A percentile compares a stretch with the other conserved stretches of the same genome.
Evolutionary conservation across 2,888 invertebrate species (phyloP).

Genomic region (Agrochola litura): DNA sequence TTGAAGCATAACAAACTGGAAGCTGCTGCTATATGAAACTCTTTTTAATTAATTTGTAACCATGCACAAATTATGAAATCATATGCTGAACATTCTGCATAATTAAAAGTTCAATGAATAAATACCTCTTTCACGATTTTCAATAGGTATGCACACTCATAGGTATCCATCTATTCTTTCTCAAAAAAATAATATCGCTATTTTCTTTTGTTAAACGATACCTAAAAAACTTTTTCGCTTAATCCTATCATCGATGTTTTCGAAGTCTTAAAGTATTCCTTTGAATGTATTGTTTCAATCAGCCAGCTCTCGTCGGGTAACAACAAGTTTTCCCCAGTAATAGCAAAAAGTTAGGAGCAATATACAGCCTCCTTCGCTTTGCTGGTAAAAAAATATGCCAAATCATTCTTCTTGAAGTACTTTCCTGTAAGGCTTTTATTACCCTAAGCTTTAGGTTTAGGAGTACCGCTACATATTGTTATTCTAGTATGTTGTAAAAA

Average conservation of each 20-base stretch:
- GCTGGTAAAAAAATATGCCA: constrained; percentile 53
- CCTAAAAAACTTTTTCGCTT: constrained; percentile 31
- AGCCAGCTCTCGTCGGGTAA: constrained; percentile 26
- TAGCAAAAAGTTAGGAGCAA: constrained; percentile 56
- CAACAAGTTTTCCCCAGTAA: constrained; percentile 50
- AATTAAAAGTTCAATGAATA: not conserved
- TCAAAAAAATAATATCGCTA: constrained; percentile 9
- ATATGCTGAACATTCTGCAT: not conserved
- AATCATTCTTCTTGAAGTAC: constrained; percentile 60
- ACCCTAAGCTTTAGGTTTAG: constrained; percentile 31
- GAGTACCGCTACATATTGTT: constrained; percentile 43
- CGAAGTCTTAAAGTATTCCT: constrained; percentile 34
- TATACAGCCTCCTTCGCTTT: constrained; percentile 40
- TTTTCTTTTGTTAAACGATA: constrained; percentile 26
- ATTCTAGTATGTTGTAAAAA: constrained; percentile 57
- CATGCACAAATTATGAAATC: not conserved
- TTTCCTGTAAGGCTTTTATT: constrained; percentile 48
- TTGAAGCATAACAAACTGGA: not conserved
- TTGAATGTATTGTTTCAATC: constrained; percentile 52
- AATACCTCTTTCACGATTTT: not conserved
- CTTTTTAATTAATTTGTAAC: not conserved
- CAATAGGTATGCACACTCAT: not conserved
- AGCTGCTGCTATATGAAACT: not conserved
- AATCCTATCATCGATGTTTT: constrained; percentile 31
- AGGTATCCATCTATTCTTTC: not conserved